Conservation (phyloP, 2,797 vertebrate species). For the Coreius guichenoti region DNA sequence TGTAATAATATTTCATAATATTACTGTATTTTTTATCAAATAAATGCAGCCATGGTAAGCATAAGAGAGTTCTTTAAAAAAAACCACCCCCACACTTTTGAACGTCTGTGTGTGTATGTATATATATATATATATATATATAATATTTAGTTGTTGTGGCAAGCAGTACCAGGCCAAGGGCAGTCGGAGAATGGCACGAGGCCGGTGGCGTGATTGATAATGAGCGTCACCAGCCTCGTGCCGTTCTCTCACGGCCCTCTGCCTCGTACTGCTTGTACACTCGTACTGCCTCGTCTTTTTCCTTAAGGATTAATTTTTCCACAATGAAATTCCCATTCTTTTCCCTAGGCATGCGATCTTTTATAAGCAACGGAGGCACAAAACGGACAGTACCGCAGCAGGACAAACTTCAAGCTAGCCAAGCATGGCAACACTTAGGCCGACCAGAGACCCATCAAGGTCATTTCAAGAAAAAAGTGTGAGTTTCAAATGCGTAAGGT, state of each 20-base stretch:
- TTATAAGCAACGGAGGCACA: slow-evolving; percentile 61
- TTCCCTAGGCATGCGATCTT: slow-evolving; percentile 55
- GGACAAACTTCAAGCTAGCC: slow-evolving; percentile 58
- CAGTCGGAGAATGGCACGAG: no score
- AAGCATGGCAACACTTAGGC: slow-evolving; percentile 64
- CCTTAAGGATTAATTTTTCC: slow-evolving; percentile 15
- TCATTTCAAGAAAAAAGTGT: slow-evolving; percentile 70
- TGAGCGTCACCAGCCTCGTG: no score
- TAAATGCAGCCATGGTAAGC: background rate
- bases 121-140: background rate
- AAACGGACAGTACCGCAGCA: slow-evolving; percentile 64
- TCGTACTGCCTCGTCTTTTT: no score
- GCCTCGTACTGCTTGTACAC: no score
- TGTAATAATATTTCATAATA: background rate
- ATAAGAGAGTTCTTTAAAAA: background rate
- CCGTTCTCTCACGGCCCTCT: no score
- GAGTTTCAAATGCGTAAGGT: slow-evolving; percentile 49
- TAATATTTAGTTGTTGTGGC: background rate
- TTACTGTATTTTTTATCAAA: background rate
- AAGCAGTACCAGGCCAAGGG: no score
- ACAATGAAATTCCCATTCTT: slow-evolving; percentile 23
- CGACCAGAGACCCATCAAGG: slow-evolving; percentile 62
- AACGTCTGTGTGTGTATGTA: no score
- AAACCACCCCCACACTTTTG: background rate
- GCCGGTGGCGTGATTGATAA: no score